Evolutionary conservation across 2,797 vertebrate genomes (phyloP).

Genomic region (Urosaurus nigricauda): DNA sequence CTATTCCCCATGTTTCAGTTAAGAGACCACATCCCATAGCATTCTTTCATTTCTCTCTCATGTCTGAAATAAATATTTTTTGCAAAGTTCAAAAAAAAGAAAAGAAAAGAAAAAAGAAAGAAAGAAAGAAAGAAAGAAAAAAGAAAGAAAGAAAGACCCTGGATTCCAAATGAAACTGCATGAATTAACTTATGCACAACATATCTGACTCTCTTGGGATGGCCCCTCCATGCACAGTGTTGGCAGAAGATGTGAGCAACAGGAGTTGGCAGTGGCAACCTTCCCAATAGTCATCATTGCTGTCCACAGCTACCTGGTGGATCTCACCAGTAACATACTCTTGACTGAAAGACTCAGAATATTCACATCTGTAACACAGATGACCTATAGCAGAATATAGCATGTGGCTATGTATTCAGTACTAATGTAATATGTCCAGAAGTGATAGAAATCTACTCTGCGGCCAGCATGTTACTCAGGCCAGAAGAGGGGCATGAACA

Average conservation of each 20-base stretch:
- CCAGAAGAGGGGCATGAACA: too few species aligned
- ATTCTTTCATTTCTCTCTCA: neutral
- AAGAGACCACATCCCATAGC: neutral
- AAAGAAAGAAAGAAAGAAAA: too few species aligned
- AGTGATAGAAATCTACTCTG: constrained; percentile 13
- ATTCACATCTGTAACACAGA: too few species aligned
- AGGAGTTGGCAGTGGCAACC: too few species aligned
- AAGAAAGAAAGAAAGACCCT: neutral
- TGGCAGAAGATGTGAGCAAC: too few species aligned
- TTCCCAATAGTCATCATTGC: too few species aligned
- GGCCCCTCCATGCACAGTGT: too few species aligned
- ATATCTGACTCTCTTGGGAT: neutral
- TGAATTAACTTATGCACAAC: neutral
- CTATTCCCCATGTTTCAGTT: neutral
- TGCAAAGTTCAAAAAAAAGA: neutral
- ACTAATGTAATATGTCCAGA: constrained; percentile 33
- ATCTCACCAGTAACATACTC: too few species aligned
- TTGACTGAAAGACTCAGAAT: too few species aligned
- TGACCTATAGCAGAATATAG: constrained; percentile 45
- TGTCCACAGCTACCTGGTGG: too few species aligned
- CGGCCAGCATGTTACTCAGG: neutral
- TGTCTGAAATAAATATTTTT: neutral
- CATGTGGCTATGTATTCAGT: constrained; percentile 40
- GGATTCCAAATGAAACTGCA: neutral
- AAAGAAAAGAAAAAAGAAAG: neutral